These are phyloP conservation scores for Cynopterus sphinx DNA, from an alignment of 2,797 vertebrate species.

Conservation along the genomic window DNA sequence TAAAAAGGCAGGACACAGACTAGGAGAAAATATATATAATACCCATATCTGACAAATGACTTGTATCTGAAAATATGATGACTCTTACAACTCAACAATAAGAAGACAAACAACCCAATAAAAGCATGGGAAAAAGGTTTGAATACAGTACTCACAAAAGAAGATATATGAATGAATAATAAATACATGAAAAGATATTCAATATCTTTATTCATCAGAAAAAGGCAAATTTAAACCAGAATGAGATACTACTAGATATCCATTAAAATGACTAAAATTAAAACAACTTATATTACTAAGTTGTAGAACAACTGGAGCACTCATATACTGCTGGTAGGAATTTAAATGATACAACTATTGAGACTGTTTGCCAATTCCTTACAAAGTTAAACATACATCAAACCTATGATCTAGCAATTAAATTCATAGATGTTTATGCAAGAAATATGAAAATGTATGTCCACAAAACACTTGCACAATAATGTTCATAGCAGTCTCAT, in stretches of 20 bases:
- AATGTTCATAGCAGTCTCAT: neutral
- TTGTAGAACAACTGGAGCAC: neutral
- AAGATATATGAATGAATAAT: neutral
- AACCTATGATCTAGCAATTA: neutral
- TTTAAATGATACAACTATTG: neutral
- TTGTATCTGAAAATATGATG: neutral
- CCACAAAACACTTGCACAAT: neutral
- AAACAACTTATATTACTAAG: neutral
- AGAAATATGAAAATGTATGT: neutral
- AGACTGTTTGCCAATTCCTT: neutral
- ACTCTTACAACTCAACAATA: neutral
- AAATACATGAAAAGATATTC: neutral
- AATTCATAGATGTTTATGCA: neutral
- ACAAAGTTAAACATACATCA: neutral
- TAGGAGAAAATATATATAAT: neutral
- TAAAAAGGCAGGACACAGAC: neutral
- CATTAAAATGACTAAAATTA: neutral
- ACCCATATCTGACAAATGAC: neutral
- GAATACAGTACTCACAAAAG: neutral
- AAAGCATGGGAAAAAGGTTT: neutral
- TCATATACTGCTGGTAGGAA: neutral
- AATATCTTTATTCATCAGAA: neutral
- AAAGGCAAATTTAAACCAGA: constrained; percentile 8
- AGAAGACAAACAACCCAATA: neutral
- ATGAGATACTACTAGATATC: neutral